These are phyloP conservation scores for Balearica regulorum DNA, from an alignment of 2,797 vertebrate species.

Conservation along the genomic window DNA sequence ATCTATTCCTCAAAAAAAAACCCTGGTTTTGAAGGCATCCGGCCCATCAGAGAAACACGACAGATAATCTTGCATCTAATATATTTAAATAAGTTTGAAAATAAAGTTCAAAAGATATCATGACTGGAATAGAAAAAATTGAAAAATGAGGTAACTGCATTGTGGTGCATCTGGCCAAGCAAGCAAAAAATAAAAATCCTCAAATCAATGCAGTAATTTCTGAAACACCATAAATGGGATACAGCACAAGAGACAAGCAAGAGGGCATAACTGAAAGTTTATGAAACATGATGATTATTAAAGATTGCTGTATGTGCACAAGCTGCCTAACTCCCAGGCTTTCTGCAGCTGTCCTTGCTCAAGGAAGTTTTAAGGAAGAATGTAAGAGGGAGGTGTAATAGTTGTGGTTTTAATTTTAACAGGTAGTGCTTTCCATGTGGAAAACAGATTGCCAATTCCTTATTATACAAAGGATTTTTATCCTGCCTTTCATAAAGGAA, in stretches of 20 bases:
- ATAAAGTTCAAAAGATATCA: neutral
- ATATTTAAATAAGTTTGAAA: neutral
- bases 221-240: neutral
- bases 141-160: neutral
- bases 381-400: neutral
- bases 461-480: neutral
- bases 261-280: neutral
- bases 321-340: neutral
- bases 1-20: neutral
- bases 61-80: neutral
- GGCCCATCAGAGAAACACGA: neutral
- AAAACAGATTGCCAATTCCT: neutral
- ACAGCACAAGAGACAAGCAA: neutral
- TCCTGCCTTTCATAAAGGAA: neutral
- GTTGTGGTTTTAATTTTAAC: neutral
- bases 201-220: neutral
- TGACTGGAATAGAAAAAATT: neutral
- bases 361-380: neutral
- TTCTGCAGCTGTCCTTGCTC: neutral
- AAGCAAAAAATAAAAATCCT: neutral
- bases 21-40: neutral
- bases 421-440: neutral
- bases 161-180: neutral
- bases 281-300: neutral
- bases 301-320: neutral